Evolutionary conservation across 2,797 vertebrate species (phyloP).

Genomic region (Epinephelus malabaricus): DNA sequence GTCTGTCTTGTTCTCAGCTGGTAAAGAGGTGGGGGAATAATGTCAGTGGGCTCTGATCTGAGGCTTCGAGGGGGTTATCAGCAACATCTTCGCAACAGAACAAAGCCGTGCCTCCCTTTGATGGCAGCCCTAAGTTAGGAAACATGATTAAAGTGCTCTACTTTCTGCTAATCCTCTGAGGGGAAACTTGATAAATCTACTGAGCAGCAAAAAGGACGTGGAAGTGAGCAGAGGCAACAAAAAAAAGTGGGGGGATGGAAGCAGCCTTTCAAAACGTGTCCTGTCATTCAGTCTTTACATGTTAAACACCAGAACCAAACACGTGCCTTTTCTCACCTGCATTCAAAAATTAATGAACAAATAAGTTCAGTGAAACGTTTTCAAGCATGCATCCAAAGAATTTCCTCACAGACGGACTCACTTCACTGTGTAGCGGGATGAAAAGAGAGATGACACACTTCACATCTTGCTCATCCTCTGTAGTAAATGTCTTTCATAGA

Average conservation of each 20-base stretch:
- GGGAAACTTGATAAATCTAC: slow-evolving; percentile 80
- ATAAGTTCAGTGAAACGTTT: slow-evolving; percentile 38
- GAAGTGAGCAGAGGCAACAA: slow-evolving; percentile 8
- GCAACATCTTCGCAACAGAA: slow-evolving; percentile 65
- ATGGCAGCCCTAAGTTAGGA: slow-evolving; percentile 78
- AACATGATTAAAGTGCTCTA: slow-evolving; percentile 87
- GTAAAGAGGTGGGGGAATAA: slow-evolving; percentile 44
- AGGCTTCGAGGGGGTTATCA: slow-evolving; percentile 68
- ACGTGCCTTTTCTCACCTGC: slow-evolving; percentile 3
- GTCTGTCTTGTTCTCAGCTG: slow-evolving; percentile 39
- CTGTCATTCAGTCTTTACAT: slow-evolving; percentile 51
- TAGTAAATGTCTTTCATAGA: slow-evolving; percentile 48
- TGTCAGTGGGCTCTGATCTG: slow-evolving; percentile 66
- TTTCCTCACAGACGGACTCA: slow-evolving; percentile 10
- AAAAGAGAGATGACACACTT: slow-evolving; percentile 44
- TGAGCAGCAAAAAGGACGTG: slow-evolving; percentile 58
- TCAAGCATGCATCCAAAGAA: slow-evolving; percentile 10
- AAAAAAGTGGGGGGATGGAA: slow-evolving; percentile 1
- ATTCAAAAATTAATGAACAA: slow-evolving; percentile 35
- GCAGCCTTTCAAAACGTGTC: slow-evolving; percentile 33
- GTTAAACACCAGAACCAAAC: slow-evolving; percentile 19
- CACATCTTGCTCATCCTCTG: slow-evolving; percentile 39
- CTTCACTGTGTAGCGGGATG: neutral
- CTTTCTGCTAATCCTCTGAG: slow-evolving; percentile 81
- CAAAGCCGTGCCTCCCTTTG: slow-evolving; percentile 77